Percentiles rank a stretch among this genome's conserved stretches.
Conservation (phyloP, 35 echinoderm and acorn worm species). For the Chiridota heheva region DNA sequence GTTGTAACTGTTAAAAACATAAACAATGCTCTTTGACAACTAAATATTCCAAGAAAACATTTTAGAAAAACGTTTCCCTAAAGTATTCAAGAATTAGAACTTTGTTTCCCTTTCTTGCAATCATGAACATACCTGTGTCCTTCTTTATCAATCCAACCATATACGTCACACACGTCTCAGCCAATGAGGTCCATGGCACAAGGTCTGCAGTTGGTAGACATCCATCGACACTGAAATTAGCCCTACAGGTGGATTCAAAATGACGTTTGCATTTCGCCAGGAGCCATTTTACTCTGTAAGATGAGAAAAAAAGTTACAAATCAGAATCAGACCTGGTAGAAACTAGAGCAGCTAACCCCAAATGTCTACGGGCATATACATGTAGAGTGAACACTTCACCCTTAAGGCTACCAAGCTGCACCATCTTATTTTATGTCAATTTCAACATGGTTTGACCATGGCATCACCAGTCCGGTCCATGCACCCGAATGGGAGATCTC, state of each 20-base stretch:
- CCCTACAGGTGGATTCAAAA: not conserved
- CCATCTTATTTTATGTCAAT: no score
- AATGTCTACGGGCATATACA: no score
- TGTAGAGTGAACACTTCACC: no score
- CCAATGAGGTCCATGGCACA: constrained; percentile 33
- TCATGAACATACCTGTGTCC: no score
- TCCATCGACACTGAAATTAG: not conserved
- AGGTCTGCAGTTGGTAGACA: not conserved
- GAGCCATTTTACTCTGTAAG: constrained; percentile 18
- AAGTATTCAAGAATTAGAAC: not conserved
- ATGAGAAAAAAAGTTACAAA: not conserved
- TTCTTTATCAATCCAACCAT: constrained; percentile 25
- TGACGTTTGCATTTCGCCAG: constrained; percentile 12
- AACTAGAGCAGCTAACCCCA: no score
- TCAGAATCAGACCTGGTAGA: no score
- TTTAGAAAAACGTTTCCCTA: not conserved
- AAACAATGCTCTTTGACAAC: not conserved
- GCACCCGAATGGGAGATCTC: no score
- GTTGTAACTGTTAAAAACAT: not conserved
- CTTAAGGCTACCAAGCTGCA: no score
- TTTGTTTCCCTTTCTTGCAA: not conserved
- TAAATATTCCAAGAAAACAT: not conserved
- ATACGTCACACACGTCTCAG: constrained; percentile 35
- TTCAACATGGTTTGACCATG: no score
- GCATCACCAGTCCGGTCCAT: no score